phyloP scores from a whole-genome alignment of 2,113 vertebrate species.

The Pelusios castaneus region DNA sequence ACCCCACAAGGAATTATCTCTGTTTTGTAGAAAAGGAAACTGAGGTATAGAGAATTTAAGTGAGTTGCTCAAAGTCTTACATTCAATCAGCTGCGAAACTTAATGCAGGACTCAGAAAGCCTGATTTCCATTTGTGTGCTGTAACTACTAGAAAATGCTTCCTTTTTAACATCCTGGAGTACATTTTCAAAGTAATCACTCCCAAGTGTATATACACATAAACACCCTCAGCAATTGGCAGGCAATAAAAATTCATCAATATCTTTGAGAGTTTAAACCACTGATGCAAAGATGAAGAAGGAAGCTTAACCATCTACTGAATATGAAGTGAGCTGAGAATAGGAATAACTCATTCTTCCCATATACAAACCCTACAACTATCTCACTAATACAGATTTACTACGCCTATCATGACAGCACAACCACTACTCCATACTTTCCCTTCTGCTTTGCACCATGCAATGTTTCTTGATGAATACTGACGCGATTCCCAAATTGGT shows the following conservation, averaged over 20 bases:
- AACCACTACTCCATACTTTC: background rate
- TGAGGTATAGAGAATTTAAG: background rate
- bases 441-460: background rate
- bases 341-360: background rate
- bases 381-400: conserved; percentile 18
- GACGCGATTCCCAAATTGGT: background rate
- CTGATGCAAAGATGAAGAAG: conserved; percentile 26
- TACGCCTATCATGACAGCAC: background rate
- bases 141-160: background rate
- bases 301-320: conserved; percentile 43
- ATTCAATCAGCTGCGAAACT: background rate
- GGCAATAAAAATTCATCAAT: background rate
- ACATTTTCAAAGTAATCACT: background rate
- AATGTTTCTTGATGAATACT: background rate
- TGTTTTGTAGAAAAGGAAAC: background rate
- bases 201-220: background rate
- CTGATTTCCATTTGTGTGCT: background rate
- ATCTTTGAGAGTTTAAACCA: conserved; percentile 20
- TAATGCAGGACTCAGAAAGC: background rate
- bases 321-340: conserved; percentile 21
- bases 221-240: background rate
- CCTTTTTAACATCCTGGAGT: background rate
- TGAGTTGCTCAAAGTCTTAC: background rate
- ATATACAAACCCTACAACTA: background rate
- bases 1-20: background rate